Evolutionary conservation across 2,888 invertebrate genomes (phyloP).

Genomic region (Morinoia aosen): DNA sequence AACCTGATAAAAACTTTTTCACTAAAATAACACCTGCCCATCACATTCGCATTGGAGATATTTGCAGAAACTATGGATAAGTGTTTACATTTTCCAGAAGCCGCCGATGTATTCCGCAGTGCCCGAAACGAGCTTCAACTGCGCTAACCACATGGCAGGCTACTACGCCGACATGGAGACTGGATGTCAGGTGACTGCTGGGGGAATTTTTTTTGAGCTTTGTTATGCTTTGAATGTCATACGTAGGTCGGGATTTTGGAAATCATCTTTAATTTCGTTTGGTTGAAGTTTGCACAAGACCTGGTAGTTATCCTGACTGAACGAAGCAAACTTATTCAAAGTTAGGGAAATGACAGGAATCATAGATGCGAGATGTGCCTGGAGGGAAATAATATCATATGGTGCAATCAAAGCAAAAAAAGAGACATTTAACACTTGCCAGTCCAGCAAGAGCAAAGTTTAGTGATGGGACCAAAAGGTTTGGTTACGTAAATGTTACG

Average conservation of each 20-base stretch:
- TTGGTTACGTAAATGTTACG: no score
- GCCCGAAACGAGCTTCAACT: constrained; percentile 61
- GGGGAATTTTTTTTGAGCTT: background rate
- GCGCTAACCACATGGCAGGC: constrained; percentile 58
- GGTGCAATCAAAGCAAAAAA: no score
- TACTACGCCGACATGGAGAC: constrained; percentile 64
- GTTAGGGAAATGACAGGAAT: no score
- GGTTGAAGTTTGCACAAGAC: no score
- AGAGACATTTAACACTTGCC: no score
- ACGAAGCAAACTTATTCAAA: no score
- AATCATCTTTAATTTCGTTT: background rate
- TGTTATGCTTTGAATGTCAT: background rate
- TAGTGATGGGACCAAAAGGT: no score
- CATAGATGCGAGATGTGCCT: no score
- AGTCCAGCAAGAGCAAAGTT: no score
- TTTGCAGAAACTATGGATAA: background rate
- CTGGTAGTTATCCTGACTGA: no score
- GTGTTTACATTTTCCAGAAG: constrained; percentile 56
- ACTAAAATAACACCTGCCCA: background rate
- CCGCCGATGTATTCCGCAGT: constrained; percentile 58
- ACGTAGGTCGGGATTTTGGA: background rate
- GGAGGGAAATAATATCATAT: no score
- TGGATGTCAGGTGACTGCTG: constrained; percentile 60
- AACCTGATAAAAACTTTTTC: background rate
- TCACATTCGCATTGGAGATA: background rate